These are phyloP conservation scores for Drosophila aff. DNA, from an alignment of 1,140 invertebrate species.

Conservation along the genomic window DNA sequence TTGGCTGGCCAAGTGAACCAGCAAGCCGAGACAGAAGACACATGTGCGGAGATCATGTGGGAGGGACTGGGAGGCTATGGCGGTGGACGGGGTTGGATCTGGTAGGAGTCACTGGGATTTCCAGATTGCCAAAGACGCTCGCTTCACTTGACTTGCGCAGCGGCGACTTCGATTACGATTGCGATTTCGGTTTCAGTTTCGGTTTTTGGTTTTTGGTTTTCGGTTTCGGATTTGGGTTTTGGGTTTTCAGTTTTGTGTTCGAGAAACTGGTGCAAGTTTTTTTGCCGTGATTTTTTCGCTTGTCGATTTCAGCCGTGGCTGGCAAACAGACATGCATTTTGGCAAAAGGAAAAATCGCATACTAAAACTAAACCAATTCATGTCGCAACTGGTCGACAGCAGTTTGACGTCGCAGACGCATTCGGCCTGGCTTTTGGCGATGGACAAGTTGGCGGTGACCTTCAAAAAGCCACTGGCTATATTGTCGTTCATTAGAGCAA, in stretches of 20 bases:
- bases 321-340: constrained; percentile 43
- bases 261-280: constrained; percentile 49
- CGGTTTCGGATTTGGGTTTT: constrained; percentile 25
- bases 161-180: constrained; percentile 49
- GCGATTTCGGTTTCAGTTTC: constrained; percentile 46
- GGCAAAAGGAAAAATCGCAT: constrained; percentile 38
- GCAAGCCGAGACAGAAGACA: constrained; percentile 22
- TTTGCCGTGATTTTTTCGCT: constrained; percentile 23
- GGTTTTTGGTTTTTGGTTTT: constrained; percentile 33
- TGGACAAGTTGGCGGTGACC: constrained; percentile 46
- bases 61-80: constrained; percentile 17
- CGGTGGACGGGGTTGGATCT: constrained; percentile 10
- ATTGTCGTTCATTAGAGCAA: constrained; percentile 51
- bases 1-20: constrained; percentile 4
- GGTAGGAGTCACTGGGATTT: constrained; percentile 41
- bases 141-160: constrained; percentile 49
- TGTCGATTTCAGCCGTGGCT: constrained; percentile 21
- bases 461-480: constrained; percentile 35
- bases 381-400: constrained; percentile 50
- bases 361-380: constrained; percentile 47
- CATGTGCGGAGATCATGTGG: constrained; percentile 45
- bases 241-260: constrained; percentile 40
- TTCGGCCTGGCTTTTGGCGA: constrained; percentile 44
- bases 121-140: constrained; percentile 51
- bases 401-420: constrained; percentile 47